Evolutionary conservation across 2,113 vertebrate species (phyloP).

Genomic region (Phylloscopus trochilus): DNA sequence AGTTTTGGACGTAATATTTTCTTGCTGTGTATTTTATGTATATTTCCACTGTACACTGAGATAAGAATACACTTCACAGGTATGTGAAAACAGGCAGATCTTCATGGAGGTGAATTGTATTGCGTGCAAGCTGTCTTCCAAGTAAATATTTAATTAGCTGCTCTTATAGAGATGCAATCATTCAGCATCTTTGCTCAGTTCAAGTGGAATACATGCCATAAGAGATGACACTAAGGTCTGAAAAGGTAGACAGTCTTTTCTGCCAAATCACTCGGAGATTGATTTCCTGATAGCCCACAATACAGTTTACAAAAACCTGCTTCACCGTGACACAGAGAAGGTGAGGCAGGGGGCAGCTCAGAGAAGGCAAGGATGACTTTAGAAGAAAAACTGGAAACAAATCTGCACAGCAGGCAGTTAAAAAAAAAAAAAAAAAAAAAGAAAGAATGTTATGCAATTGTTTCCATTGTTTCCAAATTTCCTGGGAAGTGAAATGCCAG

Average conservation of each 20-base stretch:
- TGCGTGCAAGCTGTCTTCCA: neutral
- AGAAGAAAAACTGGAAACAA: neutral
- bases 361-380: neutral
- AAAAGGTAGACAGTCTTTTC: neutral
- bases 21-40: neutral
- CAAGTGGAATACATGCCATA: neutral
- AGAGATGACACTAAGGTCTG: neutral
- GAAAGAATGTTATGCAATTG: neutral
- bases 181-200: neutral
- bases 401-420: neutral
- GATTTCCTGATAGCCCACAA: neutral
- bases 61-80: neutral
- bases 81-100: neutral
- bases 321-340: neutral
- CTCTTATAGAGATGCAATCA: neutral
- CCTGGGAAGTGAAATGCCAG: neutral
- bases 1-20: neutral
- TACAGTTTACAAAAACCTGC: neutral
- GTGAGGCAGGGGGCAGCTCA: neutral
- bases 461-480: neutral
- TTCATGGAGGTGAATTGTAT: neutral
- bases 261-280: neutral
- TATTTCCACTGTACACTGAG: neutral
- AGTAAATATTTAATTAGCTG: conserved; percentile 12
- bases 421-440: neutral